A percentile compares a stretch with the other conserved stretches of the same genome.
These are phyloP conservation scores for Cecropterus lyciades DNA, from an alignment of 1,140 invertebrate species.

Conservation along the genomic window DNA sequence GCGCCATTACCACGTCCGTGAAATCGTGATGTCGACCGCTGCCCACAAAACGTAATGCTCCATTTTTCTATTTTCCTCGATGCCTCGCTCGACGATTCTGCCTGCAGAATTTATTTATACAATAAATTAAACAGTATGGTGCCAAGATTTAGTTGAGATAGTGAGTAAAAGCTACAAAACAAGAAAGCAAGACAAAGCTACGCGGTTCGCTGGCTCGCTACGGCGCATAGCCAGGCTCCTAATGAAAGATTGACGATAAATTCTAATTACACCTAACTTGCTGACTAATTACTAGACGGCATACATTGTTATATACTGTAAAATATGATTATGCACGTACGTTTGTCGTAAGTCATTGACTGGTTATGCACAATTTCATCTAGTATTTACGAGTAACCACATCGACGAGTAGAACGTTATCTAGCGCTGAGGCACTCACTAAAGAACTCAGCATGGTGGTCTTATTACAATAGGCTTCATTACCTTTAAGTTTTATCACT, in stretches of 20 bases:
- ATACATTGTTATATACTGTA: conserved; percentile 35
- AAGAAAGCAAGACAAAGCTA: conserved; percentile 65
- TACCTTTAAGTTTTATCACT: too few species aligned
- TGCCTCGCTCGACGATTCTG: conserved; percentile 30
- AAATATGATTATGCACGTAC: conserved; percentile 37
- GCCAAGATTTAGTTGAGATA: conserved; percentile 55
- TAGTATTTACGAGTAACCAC: conserved; percentile 35
- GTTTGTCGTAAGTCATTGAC: conserved; percentile 50
- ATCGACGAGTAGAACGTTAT: conserved; percentile 34
- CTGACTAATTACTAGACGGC: conserved; percentile 58
- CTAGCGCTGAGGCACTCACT: not conserved
- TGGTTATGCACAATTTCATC: conserved; percentile 58
- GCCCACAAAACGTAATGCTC: conserved; percentile 65
- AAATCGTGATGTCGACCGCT: conserved; percentile 70
- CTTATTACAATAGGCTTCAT: too few species aligned
- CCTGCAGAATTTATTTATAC: conserved; percentile 37
- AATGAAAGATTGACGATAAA: conserved; percentile 73
- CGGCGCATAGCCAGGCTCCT: conserved; percentile 53
- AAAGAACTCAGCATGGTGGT: too few species aligned
- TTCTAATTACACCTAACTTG: conserved; percentile 66
- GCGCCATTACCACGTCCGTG: conserved; percentile 66
- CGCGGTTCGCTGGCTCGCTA: conserved; percentile 56
- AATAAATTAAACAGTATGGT: conserved; percentile 64
- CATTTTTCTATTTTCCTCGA: conserved; percentile 61
- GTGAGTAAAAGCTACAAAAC: conserved; percentile 51